These are phyloP conservation scores for Oreortyx pictus DNA, from an alignment of 2,797 vertebrate species.

Conservation along the genomic window DNA sequence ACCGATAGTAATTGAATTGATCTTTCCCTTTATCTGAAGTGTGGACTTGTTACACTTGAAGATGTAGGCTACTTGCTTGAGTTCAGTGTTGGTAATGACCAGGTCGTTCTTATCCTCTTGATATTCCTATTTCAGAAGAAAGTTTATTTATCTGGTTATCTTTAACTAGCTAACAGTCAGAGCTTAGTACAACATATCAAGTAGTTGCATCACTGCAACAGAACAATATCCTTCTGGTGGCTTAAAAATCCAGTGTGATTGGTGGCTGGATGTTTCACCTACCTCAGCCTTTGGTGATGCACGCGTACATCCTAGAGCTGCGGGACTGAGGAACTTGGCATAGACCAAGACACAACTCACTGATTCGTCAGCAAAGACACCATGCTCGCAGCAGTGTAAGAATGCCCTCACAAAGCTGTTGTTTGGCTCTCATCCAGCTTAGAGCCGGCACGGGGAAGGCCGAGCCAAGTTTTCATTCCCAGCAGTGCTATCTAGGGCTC, in stretches of 20 bases:
- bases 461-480: not conserved
- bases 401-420: not conserved
- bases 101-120: conserved; percentile 92
- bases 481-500: not conserved
- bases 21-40: conserved; percentile 94
- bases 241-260: conserved; percentile 29
- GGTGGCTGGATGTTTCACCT: not conserved
- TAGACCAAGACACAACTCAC: not conserved
- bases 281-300: not conserved
- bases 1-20: conserved; percentile 97
- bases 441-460: not conserved
- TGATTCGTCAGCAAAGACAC: not conserved
- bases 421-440: not conserved
- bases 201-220: conserved; percentile 17
- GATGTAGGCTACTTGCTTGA: conserved; percentile 95
- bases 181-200: conserved; percentile 21
- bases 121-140: conserved; percentile 86
- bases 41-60: conserved; percentile 92
- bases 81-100: conserved; percentile 91
- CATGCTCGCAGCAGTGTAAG: not conserved
- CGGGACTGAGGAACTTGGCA: not conserved
- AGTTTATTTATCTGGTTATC: conserved; percentile 48
- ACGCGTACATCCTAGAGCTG: not conserved
- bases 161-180: conserved; percentile 31
- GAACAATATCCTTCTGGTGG: conserved; percentile 10